phyloP scores from a whole-genome alignment of 37 sponge, comb jelly and placozoan genomes.

The Geodia barretti region DNA sequence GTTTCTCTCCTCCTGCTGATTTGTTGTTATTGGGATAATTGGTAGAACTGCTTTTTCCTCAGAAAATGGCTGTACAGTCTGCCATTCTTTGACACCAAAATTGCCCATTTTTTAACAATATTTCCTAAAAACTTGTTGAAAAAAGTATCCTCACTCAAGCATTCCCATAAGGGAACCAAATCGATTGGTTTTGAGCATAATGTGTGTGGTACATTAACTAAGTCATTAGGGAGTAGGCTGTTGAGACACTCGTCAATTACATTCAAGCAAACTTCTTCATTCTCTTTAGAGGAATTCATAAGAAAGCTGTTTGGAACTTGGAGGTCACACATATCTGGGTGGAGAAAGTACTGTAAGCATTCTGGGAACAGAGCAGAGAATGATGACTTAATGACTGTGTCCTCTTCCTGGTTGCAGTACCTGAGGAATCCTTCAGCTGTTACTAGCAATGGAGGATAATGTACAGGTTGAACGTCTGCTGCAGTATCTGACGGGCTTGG shows the following conservation, averaged over 20 bases:
- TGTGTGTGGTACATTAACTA: neutral
- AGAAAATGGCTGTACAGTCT: constrained; percentile 2
- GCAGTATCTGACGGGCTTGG: constrained; percentile 22
- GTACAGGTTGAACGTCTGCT: too few relatives aligned
- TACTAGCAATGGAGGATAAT: constrained; percentile 39
- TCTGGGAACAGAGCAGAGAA: constrained; percentile 13
- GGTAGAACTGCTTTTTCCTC: neutral
- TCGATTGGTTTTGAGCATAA: neutral
- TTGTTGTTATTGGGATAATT: neutral
- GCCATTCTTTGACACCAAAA: constrained; percentile 19
- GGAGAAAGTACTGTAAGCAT: constrained; percentile 11
- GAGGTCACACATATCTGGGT: too few relatives aligned
- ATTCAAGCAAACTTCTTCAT: neutral
- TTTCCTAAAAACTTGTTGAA: neutral
- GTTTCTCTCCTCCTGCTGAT: too few relatives aligned
- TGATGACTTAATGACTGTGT: constrained; percentile 23
- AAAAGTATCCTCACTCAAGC: constrained; percentile 6
- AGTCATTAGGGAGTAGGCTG: neutral
- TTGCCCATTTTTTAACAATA: constrained; percentile 26
- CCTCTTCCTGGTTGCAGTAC: constrained; percentile 7
- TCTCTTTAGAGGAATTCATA: neutral
- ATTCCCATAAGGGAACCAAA: constrained; percentile 6
- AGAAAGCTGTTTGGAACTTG: constrained; percentile 14
- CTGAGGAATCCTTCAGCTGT: constrained; percentile 46
- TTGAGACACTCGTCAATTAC: neutral